A percentile compares a stretch with the other conserved stretches of the same genome.
phyloP scores from a whole-genome alignment of 2,888 invertebrate genomes.

The Dinocampus coccinellae region DNA sequence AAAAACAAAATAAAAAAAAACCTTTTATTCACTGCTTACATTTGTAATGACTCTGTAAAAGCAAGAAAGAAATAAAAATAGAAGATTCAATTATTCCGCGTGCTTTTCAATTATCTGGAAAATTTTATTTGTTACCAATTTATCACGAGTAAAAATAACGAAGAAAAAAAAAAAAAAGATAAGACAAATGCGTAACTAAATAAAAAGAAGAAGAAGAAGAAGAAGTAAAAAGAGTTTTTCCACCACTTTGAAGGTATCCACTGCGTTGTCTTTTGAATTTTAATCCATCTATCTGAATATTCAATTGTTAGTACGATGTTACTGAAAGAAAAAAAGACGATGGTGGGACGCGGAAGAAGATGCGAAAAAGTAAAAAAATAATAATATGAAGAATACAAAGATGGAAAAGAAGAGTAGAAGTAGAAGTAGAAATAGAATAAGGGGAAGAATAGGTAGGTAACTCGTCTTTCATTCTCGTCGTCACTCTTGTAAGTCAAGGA shows the following conservation, averaged over 20 bases:
- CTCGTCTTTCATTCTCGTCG: slow-evolving; percentile 7
- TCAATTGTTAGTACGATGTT: slow-evolving; percentile 37
- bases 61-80: background rate
- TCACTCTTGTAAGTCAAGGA: slow-evolving; percentile 16
- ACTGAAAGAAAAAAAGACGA: background rate
- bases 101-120: background rate
- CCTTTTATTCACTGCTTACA: background rate
- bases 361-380: background rate
- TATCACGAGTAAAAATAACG: background rate
- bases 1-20: background rate
- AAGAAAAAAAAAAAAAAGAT: background rate
- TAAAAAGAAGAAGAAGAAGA: background rate
- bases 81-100: background rate
- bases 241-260: background rate
- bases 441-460: too few species aligned
- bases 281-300: slow-evolving; percentile 40
- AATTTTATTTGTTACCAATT: background rate
- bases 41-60: background rate
- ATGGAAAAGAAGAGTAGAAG: background rate
- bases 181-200: slow-evolving; percentile 28
- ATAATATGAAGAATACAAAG: too few species aligned
- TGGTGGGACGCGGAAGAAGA: background rate
- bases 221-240: background rate
- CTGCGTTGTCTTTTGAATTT: slow-evolving; percentile 21
- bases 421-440: slow-evolving; percentile 6